These are phyloP conservation scores for Cryptus armator DNA, from an alignment of 2,888 invertebrate genomes.

Conservation along the genomic window DNA sequence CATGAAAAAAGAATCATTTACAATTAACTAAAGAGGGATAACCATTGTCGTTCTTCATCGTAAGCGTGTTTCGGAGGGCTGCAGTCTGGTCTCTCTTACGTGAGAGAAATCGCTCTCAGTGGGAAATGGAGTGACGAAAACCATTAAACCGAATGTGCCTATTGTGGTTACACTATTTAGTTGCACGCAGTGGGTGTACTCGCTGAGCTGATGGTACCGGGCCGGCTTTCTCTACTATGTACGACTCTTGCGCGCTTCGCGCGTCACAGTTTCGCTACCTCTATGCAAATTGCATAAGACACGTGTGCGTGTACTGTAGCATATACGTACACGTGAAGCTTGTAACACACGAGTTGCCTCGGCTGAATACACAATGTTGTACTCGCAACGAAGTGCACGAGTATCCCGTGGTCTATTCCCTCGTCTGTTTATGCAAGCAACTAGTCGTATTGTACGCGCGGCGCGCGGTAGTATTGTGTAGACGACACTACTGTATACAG, in stretches of 20 bases:
- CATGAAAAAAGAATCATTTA: background rate
- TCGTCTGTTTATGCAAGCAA: constrained; percentile 15
- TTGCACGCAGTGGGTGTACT: constrained; percentile 36
- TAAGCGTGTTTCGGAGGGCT: background rate
- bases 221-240: constrained; percentile 16
- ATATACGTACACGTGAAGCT: background rate
- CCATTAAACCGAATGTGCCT: constrained; percentile 53
- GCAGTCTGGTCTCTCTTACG: background rate
- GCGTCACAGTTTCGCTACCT: constrained; percentile 34
- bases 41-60: background rate
- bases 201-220: background rate
- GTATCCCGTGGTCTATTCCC: constrained; percentile 16
- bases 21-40: background rate
- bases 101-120: constrained; percentile 27
- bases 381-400: constrained; percentile 1
- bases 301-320: background rate
- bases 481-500: background rate
- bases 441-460: constrained; percentile 9
- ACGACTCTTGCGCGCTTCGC: constrained; percentile 27
- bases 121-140: constrained; percentile 54
- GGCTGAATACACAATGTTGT: constrained; percentile 29
- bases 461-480: background rate
- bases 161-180: constrained; percentile 52
- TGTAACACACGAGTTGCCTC: constrained; percentile 14
- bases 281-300: constrained; percentile 6